These are phyloP conservation scores for Lamellibrachia luymesi DNA, from an alignment of 1,140 invertebrate genomes.

Conservation along the genomic window DNA sequence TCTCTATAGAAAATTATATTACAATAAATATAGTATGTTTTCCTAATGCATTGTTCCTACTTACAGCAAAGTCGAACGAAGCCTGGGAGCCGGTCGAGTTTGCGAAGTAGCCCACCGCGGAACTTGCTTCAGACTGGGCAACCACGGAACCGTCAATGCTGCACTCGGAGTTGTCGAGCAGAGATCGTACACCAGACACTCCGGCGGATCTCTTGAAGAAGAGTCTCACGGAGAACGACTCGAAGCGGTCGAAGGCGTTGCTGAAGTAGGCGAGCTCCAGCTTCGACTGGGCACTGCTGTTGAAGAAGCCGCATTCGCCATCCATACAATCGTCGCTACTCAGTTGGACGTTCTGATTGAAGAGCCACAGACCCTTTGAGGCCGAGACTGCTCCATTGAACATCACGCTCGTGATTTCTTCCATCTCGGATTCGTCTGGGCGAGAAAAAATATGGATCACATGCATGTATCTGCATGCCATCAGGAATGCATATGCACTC, in stretches of 20 bases:
- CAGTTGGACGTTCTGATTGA: neutral
- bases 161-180: neutral
- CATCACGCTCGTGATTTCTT: neutral
- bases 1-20: neutral
- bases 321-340: neutral
- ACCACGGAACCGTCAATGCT: neutral
- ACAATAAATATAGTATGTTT: neutral
- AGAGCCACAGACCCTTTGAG: slow-evolving; percentile 3
- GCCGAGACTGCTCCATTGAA: neutral
- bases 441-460: neutral
- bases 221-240: neutral
- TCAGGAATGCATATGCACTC: neutral
- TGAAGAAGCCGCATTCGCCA: neutral
- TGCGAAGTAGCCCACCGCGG: neutral
- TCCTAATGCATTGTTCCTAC: neutral
- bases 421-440: neutral
- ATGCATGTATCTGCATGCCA: neutral
- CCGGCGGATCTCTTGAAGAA: neutral
- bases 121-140: neutral
- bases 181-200: neutral
- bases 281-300: neutral
- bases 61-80: neutral
- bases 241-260: neutral
- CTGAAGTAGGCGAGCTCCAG: neutral
- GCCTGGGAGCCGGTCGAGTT: neutral